Conservation (phyloP, 2,113 vertebrate genomes). For the Erinaceus europaeus region DNA sequence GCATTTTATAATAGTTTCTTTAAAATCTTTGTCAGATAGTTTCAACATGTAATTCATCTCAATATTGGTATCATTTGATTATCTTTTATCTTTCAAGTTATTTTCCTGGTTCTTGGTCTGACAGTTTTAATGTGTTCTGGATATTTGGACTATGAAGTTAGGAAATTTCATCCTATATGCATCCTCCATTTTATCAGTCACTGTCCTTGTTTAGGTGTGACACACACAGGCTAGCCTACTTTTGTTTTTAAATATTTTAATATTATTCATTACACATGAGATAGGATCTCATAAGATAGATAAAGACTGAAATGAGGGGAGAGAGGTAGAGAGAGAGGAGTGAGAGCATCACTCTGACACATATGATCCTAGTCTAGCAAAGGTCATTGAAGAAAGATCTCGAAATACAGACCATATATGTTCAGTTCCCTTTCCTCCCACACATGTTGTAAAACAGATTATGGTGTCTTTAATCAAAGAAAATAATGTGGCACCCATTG, state of each 20-base stretch:
- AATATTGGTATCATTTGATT: not conserved
- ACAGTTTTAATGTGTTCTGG: conserved; percentile 15
- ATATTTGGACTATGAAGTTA: conserved; percentile 21
- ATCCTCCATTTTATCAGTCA: conserved; percentile 29
- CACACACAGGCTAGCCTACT: not conserved
- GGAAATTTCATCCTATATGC: not conserved
- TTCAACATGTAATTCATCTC: conserved; percentile 42
- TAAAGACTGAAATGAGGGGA: too few relatives aligned
- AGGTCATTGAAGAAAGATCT: not conserved
- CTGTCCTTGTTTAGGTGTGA: conserved; percentile 24
- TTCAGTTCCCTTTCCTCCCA: not conserved
- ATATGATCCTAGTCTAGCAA: too few relatives aligned
- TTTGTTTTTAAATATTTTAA: too few relatives aligned
- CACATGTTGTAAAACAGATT: not conserved
- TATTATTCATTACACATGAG: too few relatives aligned
- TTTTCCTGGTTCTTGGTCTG: conserved; percentile 33
- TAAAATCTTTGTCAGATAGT: conserved; percentile 37
- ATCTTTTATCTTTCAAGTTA: conserved; percentile 24
- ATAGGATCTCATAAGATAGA: too few relatives aligned
- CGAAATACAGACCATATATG: not conserved
- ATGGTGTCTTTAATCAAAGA: not conserved
- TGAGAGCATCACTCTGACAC: too few relatives aligned
- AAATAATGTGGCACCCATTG: not conserved
- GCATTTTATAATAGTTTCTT: conserved; percentile 19
- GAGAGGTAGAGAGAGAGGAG: too few relatives aligned